phyloP scores from a whole-genome alignment of 2,797 vertebrate genomes.

The Crenichthys baileyi region DNA sequence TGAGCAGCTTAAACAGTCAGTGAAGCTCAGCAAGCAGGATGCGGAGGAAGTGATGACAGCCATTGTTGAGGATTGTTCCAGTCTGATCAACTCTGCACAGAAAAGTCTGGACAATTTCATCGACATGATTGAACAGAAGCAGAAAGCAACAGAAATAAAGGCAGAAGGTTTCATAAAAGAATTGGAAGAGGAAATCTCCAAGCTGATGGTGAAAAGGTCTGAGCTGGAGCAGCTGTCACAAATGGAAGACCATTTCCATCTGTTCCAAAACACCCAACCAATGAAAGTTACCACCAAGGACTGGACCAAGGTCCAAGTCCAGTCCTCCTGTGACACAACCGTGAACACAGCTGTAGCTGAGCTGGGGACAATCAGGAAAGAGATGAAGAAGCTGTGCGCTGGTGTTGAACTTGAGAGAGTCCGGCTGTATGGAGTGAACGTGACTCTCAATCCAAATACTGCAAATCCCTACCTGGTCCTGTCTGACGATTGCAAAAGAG shows the following conservation, averaged over 20 bases:
- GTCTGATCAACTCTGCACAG: slow-evolving; percentile 15
- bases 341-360: neutral
- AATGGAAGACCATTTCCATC: slow-evolving; percentile 15
- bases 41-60: slow-evolving; percentile 10
- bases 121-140: neutral
- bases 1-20: slow-evolving; percentile 10
- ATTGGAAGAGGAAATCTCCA: slow-evolving; percentile 34
- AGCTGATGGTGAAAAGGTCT: slow-evolving; percentile 11
- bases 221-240: slow-evolving; percentile 8
- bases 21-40: slow-evolving; percentile 15
- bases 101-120: slow-evolving; percentile 16
- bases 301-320: neutral
- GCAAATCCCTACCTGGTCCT: slow-evolving; percentile 9
- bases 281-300: neutral
- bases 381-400: neutral
- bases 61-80: slow-evolving; percentile 5
- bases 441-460: slow-evolving; percentile 33
- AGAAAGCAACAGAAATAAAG: slow-evolving; percentile 5
- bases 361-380: slow-evolving; percentile 18
- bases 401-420: slow-evolving; percentile 15
- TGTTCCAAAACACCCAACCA: neutral
- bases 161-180: slow-evolving; percentile 24
- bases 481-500: slow-evolving; percentile 2
- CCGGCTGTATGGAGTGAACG: slow-evolving; percentile 15
- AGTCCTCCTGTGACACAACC: neutral